Percentiles rank a stretch among this genome's conserved stretches.
Evolutionary conservation across 2,113 vertebrate genomes (phyloP).

Genomic region (Dipodomys ordii): DNA sequence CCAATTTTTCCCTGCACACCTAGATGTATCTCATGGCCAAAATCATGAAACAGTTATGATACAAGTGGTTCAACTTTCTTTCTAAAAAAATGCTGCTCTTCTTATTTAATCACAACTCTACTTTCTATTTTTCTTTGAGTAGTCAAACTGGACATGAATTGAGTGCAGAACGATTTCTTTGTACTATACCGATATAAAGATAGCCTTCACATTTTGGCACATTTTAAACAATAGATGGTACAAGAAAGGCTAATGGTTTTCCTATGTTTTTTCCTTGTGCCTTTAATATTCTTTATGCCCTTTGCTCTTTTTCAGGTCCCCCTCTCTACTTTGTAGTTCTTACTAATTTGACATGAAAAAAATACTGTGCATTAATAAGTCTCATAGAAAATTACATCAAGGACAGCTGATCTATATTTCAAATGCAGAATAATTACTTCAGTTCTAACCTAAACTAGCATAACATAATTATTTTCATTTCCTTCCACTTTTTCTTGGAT

Average conservation of each 20-base stretch:
- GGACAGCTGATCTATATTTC: slow-evolving; percentile 37
- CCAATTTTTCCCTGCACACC: rapidly evolving
- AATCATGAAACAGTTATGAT: not conserved
- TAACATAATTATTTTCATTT: slow-evolving; percentile 17
- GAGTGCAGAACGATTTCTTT: slow-evolving; percentile 26
- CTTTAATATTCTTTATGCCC: not conserved
- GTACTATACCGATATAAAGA: slow-evolving; percentile 28
- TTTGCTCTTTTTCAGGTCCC: not conserved
- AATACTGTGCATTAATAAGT: not conserved
- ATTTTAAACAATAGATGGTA: not conserved
- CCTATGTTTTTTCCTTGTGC: not conserved
- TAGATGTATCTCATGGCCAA: not conserved
- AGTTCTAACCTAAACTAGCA: slow-evolving; percentile 41
- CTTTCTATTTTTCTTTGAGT: slow-evolving; percentile 17
- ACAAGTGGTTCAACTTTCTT: not conserved
- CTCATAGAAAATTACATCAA: slow-evolving; percentile 38
- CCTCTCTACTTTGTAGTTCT: not conserved
- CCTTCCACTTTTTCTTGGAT: not conserved
- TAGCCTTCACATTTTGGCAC: not conserved
- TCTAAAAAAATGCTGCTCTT: not conserved
- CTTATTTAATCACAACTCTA: not conserved
- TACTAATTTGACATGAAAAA: slow-evolving; percentile 36
- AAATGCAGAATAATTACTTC: slow-evolving; percentile 57
- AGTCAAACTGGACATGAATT: not conserved
- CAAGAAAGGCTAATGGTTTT: not conserved